A percentile compares a stretch with the other conserved stretches of the same genome.
These are phyloP conservation scores for Sycophila sp. DNA, from an alignment of 1,140 invertebrate genomes.

Conservation along the genomic window DNA sequence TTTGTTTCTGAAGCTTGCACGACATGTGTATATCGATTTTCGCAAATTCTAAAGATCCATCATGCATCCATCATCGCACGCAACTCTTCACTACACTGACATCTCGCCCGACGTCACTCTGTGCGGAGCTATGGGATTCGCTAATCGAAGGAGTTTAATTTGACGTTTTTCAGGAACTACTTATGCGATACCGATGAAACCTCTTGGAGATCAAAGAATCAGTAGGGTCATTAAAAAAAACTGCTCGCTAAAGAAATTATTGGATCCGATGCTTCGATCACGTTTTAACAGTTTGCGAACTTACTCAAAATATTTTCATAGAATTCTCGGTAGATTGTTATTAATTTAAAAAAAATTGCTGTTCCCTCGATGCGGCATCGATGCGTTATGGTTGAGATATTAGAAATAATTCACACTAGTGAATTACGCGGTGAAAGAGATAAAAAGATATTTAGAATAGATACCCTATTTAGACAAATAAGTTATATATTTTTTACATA, in stretches of 20 bases:
- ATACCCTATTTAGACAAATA: not conserved
- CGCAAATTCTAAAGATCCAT: constrained; percentile 7
- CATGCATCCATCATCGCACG: constrained; percentile 18
- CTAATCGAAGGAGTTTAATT: not conserved
- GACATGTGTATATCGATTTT: constrained; percentile 11
- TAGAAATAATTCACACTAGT: too few species aligned
- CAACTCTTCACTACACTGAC: constrained; percentile 17
- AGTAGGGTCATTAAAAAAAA: too few species aligned
- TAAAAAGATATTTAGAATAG: not conserved
- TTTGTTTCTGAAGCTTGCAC: constrained; percentile 26
- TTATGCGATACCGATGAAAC: too few species aligned
- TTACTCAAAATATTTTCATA: too few species aligned
- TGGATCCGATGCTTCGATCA: too few species aligned
- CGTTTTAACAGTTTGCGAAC: too few species aligned
- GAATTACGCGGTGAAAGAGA: not conserved
- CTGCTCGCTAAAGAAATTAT: too few species aligned
- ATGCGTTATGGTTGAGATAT: too few species aligned
- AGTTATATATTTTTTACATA: constrained; percentile 29
- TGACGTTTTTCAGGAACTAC: not conserved
- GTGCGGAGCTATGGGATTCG: not conserved
- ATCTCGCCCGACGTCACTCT: constrained; percentile 14
- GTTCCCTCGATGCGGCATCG: too few species aligned
- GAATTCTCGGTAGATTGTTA: not conserved
- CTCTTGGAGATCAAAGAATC: too few species aligned
- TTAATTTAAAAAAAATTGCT: too few species aligned